Percentiles rank a stretch among this genome's conserved stretches.
Conservation (phyloP, 2,797 vertebrate genomes). For the Sebastes aleutianus region DNA sequence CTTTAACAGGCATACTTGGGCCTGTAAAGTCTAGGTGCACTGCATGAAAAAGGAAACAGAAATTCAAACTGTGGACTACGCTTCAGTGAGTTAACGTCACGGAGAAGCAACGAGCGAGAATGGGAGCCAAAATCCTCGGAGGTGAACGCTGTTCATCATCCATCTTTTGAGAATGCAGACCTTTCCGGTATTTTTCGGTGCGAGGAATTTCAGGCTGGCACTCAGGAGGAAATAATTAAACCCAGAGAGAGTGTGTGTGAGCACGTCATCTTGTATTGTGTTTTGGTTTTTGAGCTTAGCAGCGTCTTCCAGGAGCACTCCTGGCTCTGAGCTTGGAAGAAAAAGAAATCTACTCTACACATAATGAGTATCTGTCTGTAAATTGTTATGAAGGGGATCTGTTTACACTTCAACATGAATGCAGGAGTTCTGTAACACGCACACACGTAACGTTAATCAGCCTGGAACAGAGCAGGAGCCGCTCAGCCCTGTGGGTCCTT, state of each 20-base stretch:
- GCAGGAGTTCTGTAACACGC: conserved; percentile 10
- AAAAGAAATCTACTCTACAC: conserved; percentile 6
- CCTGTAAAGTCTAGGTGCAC: conserved; percentile 56
- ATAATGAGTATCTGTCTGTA: conserved; percentile 43
- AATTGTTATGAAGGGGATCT: conserved; percentile 40
- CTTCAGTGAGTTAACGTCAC: conserved; percentile 16
- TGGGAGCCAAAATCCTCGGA: background rate
- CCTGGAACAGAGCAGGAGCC: conserved; percentile 69
- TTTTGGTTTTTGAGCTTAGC: conserved; percentile 39
- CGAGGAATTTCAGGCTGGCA: conserved; percentile 56
- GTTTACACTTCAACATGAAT: conserved; percentile 59
- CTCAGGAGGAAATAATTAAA: conserved; percentile 71
- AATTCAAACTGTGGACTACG: conserved; percentile 29
- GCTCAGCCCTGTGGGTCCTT: conserved; percentile 78
- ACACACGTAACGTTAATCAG: conserved; percentile 48
- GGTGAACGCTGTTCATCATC: conserved; percentile 29
- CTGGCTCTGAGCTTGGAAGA: conserved; percentile 23
- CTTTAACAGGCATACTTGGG: conserved; percentile 55
- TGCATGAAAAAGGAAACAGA: conserved; percentile 53
- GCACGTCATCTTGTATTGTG: conserved; percentile 31
- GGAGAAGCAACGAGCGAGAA: background rate
- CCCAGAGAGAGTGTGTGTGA: conserved; percentile 29
- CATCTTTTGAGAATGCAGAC: conserved; percentile 27
- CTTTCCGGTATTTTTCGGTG: conserved; percentile 35
- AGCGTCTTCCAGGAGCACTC: conserved; percentile 45